Percentiles rank a stretch among this genome's conserved stretches.
phyloP scores from a whole-genome alignment of 2,888 invertebrate genomes.

The Incurvaria masculella region DNA sequence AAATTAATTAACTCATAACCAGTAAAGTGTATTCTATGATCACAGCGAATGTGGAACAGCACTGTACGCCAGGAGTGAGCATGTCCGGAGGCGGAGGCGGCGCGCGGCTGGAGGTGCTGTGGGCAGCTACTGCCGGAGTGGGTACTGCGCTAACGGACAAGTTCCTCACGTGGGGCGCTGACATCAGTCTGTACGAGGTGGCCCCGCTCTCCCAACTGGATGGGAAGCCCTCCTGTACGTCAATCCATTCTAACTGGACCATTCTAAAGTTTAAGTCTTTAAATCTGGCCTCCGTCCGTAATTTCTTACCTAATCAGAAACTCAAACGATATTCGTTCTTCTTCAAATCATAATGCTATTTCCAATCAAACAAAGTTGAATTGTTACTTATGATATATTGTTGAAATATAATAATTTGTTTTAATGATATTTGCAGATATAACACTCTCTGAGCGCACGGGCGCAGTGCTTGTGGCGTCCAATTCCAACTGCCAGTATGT shows the following conservation, averaged over 20 bases:
- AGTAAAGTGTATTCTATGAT: too few relatives aligned
- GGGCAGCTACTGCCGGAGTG: conserved; percentile 70
- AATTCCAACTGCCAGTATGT: conserved; percentile 75
- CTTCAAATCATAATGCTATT: too few relatives aligned
- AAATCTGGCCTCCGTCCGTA: neutral
- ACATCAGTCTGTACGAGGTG: conserved; percentile 84
- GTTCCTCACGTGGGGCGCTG: conserved; percentile 89
- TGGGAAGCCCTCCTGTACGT: conserved; percentile 42
- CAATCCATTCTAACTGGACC: too few relatives aligned
- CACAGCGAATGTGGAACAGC: too few relatives aligned
- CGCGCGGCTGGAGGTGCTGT: conserved; percentile 74
- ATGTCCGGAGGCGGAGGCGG: conserved; percentile 53
- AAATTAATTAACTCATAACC: too few relatives aligned
- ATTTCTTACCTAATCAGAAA: neutral
- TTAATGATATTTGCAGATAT: conserved; percentile 62
- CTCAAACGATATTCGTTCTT: too few relatives aligned
- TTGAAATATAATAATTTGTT: too few relatives aligned
- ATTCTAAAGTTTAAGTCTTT: too few relatives aligned
- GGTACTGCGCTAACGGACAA: too few relatives aligned
- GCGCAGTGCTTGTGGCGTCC: conserved; percentile 68
- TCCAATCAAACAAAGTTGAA: too few relatives aligned
- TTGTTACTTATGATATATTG: too few relatives aligned
- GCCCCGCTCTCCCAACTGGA: conserved; percentile 57
- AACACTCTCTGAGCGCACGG: conserved; percentile 65
- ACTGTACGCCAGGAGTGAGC: too few relatives aligned